These are phyloP conservation scores for Brenthis hecate DNA, from an alignment of 2,888 invertebrate species.

Conservation along the genomic window DNA sequence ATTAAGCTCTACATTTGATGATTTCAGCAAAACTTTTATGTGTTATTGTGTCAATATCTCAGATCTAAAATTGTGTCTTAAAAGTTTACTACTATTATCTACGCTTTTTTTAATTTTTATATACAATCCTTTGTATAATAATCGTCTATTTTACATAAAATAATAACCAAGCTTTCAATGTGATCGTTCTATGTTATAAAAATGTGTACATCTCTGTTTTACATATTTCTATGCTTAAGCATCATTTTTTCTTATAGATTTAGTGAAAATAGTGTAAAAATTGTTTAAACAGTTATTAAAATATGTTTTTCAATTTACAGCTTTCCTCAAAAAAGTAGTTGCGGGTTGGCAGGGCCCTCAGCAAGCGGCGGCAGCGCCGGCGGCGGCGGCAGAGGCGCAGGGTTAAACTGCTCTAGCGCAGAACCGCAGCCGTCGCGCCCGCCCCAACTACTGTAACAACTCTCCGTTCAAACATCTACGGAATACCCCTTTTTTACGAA, in stretches of 20 bases:
- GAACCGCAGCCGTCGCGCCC: slow-evolving; percentile 40
- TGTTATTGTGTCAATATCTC: slow-evolving; percentile 25
- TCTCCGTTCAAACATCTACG: slow-evolving; percentile 55
- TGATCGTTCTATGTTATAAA: background rate
- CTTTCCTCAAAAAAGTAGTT: slow-evolving; percentile 94
- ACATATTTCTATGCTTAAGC: no score
- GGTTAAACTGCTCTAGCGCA: slow-evolving; percentile 41
- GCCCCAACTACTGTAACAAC: slow-evolving; percentile 41
- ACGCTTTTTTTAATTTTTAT: slow-evolving; percentile 18
- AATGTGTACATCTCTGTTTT: no score
- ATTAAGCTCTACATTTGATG: background rate
- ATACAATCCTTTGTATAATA: slow-evolving; percentile 8
- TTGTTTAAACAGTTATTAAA: slow-evolving; percentile 2
- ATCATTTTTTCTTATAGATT: no score
- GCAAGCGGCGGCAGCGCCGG: slow-evolving; percentile 54
- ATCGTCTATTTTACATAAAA: background rate
- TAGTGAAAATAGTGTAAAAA: background rate
- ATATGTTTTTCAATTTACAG: slow-evolving; percentile 68
- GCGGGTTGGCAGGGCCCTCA: slow-evolving; percentile 76
- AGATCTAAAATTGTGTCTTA: slow-evolving; percentile 9
- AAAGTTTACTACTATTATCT: slow-evolving; percentile 8
- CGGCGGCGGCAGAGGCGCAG: slow-evolving; percentile 62
- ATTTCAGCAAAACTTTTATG: slow-evolving; percentile 23
- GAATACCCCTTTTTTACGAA: slow-evolving; percentile 75
- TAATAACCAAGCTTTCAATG: slow-evolving; percentile 17